Percentiles rank a stretch among this genome's conserved stretches.
These are phyloP conservation scores for Spisula solida DNA, from an alignment of 2,888 invertebrate genomes.

Conservation along the genomic window DNA sequence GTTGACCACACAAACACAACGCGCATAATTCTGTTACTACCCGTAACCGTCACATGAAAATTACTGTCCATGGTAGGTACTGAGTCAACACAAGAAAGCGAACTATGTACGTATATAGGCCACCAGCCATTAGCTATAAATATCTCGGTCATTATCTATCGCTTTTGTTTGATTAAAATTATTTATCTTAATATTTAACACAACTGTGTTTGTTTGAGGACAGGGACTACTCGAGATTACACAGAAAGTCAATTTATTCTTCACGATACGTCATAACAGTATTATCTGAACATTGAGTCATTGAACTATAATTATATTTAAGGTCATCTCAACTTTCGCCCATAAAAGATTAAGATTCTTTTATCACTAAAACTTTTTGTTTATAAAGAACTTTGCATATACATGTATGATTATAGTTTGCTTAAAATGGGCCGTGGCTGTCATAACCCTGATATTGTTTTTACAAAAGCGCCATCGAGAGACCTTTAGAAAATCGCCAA, in stretches of 20 bases:
- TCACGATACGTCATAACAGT: not conserved
- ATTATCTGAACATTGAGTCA: not conserved
- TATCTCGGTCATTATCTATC: not conserved
- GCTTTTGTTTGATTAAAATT: not conserved
- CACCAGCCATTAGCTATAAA: not conserved
- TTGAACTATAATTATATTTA: not conserved
- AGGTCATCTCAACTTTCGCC: conserved; percentile 1
- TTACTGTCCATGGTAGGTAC: not conserved
- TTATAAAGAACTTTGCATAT: not conserved
- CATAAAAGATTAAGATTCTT: not conserved
- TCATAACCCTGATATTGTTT: no score
- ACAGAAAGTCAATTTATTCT: conserved; percentile 6
- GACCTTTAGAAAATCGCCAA: no score
- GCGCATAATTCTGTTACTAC: not conserved
- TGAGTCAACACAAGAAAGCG: not conserved
- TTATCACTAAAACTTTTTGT: no score
- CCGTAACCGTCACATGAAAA: not conserved
- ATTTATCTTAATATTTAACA: not conserved
- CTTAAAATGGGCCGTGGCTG: not conserved
- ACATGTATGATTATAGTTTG: not conserved
- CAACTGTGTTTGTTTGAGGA: not conserved
- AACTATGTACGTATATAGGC: not conserved
- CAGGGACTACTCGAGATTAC: not conserved
- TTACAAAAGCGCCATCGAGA: no score
- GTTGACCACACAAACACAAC: no score